phyloP scores from a whole-genome alignment of 2,797 vertebrate genomes.

The Staurois parvus region DNA sequence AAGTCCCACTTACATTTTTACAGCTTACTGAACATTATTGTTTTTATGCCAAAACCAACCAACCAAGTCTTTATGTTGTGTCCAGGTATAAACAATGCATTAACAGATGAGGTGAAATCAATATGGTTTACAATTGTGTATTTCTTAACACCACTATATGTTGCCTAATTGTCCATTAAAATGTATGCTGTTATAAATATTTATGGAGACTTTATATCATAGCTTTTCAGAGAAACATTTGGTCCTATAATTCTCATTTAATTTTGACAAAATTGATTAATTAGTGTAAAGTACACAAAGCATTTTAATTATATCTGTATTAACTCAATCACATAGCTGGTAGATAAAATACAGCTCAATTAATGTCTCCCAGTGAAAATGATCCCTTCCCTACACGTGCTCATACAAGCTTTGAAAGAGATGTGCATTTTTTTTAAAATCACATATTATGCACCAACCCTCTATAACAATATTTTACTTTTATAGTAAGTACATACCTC shows the following conservation, averaged over 20 bases:
- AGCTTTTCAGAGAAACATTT: neutral
- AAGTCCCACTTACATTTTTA: neutral
- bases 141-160: no score
- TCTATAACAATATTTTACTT: no score
- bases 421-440: neutral
- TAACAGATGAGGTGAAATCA: neutral
- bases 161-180: neutral
- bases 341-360: neutral
- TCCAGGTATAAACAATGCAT: neutral
- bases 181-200: neutral
- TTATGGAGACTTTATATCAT: neutral
- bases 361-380: neutral
- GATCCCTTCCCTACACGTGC: neutral
- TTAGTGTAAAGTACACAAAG: slow-evolving; percentile 3
- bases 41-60: neutral
- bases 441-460: neutral
- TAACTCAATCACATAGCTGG: neutral
- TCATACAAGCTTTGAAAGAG: neutral
- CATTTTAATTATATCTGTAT: slow-evolving; percentile 31
- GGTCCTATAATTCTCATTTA: neutral
- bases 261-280: neutral
- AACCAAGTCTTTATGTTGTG: neutral
- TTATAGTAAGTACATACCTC: no score
- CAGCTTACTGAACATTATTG: neutral
- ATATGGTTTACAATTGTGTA: no score